Conservation (phyloP, 2,797 vertebrate species). For the Enteromius fasciolatus region DNA sequence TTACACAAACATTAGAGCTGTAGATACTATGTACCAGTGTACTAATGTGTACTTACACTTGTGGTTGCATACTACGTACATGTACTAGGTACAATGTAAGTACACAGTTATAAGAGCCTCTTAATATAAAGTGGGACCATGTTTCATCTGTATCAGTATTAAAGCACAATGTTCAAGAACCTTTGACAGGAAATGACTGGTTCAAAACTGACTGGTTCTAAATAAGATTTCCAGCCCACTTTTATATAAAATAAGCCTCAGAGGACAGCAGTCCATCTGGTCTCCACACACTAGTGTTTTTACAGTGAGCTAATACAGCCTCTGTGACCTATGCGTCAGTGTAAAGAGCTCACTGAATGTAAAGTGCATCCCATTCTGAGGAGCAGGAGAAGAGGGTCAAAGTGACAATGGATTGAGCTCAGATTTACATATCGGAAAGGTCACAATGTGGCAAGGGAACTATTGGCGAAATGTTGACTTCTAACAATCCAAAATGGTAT, state of each 20-base stretch:
- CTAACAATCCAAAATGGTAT: constrained; percentile 74
- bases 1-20: too few relatives aligned
- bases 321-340: constrained; percentile 60
- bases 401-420: constrained; percentile 76
- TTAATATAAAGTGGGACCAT: too few relatives aligned
- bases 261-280: constrained; percentile 41
- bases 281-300: constrained; percentile 63
- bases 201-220: not conserved
- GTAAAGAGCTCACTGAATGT: constrained; percentile 70
- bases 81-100: too few relatives aligned
- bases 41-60: too few relatives aligned
- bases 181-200: not conserved
- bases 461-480: constrained; percentile 77
- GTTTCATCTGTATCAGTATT: not conserved
- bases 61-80: too few relatives aligned
- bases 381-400: constrained; percentile 62
- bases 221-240: not conserved
- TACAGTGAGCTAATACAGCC: constrained; percentile 74
- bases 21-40: too few relatives aligned
- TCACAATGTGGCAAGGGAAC: constrained; percentile 77
- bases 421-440: constrained; percentile 81
- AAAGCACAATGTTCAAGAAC: not conserved
- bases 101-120: too few relatives aligned
- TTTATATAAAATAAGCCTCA: constrained; percentile 59
- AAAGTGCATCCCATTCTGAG: constrained; percentile 72